Conservation (phyloP, 2,888 invertebrate species). For the Marronus borbonicus region DNA sequence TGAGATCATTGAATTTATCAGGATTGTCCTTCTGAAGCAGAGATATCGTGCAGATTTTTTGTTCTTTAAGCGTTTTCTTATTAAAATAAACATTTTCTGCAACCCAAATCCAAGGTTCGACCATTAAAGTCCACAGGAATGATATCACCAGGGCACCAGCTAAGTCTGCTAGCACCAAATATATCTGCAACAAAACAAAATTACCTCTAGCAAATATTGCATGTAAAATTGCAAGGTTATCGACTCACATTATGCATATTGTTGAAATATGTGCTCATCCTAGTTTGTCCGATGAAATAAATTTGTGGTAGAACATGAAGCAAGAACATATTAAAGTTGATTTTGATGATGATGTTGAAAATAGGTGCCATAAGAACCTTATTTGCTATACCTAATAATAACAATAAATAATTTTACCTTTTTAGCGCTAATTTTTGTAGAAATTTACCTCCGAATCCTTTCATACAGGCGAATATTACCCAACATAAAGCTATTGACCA, state of each 20-base stretch:
- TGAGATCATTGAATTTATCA: neutral
- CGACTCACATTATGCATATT: slow-evolving; percentile 31
- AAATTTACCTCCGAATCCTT: slow-evolving; percentile 54
- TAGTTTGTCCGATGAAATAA: slow-evolving; percentile 34
- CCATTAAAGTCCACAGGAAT: slow-evolving; percentile 43
- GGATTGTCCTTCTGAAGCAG: slow-evolving; percentile 15
- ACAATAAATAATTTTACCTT: neutral
- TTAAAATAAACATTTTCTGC: slow-evolving; percentile 12
- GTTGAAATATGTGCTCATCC: slow-evolving; percentile 44
- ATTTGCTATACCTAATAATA: slow-evolving; percentile 44
- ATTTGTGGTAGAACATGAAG: slow-evolving; percentile 47
- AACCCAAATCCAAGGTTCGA: slow-evolving; percentile 41
- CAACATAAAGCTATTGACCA: slow-evolving; percentile 54
- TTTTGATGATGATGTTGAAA: slow-evolving; percentile 47
- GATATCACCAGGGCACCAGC: slow-evolving; percentile 28
- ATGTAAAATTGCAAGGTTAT: neutral
- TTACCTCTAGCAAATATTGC: neutral
- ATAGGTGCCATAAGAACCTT: slow-evolving; percentile 43
- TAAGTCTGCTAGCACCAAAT: slow-evolving; percentile 38
- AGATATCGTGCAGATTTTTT: slow-evolving; percentile 6
- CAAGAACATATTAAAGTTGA: slow-evolving; percentile 51
- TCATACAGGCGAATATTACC: slow-evolving; percentile 54
- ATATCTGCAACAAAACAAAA: slow-evolving; percentile 36
- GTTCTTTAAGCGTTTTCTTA: neutral
- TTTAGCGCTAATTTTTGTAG: neutral